Conservation (phyloP, 2,113 vertebrate genomes). For the Strix uralensis region DNA sequence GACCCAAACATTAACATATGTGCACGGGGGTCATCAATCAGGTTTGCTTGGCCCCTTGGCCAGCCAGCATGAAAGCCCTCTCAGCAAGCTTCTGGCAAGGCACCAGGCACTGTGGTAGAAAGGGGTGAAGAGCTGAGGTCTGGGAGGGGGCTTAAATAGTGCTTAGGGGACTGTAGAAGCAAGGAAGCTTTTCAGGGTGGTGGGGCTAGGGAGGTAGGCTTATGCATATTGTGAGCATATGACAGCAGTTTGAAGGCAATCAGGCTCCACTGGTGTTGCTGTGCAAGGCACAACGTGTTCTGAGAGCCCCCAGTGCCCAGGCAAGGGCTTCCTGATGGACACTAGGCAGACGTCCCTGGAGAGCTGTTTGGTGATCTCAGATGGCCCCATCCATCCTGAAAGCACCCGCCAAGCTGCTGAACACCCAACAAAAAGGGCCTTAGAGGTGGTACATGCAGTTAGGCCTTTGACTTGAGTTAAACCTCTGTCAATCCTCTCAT, state of each 20-base stretch:
- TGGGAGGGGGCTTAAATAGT: background rate
- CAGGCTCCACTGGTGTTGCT: background rate
- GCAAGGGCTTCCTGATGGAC: background rate
- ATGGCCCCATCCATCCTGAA: background rate
- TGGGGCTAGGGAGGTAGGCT: background rate
- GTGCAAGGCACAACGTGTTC: accelerated
- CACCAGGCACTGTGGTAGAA: background rate
- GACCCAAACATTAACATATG: background rate
- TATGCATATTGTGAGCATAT: accelerated
- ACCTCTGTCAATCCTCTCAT: background rate
- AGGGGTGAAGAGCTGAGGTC: background rate
- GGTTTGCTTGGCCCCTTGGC: background rate
- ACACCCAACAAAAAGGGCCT: background rate
- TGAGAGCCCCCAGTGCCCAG: background rate
- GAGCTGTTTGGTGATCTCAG: background rate
- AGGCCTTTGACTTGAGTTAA: background rate
- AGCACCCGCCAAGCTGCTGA: background rate
- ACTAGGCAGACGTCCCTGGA: background rate
- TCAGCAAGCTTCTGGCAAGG: background rate
- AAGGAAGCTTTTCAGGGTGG: background rate
- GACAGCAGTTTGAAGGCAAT: background rate
- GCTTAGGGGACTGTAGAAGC: background rate
- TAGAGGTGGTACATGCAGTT: background rate
- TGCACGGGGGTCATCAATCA: accelerated
- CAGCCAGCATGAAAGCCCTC: background rate